Percentiles rank a stretch among this genome's conserved stretches.
phyloP scores from a whole-genome alignment of 2,888 invertebrate species.

The Pseudococcus longispinus region DNA sequence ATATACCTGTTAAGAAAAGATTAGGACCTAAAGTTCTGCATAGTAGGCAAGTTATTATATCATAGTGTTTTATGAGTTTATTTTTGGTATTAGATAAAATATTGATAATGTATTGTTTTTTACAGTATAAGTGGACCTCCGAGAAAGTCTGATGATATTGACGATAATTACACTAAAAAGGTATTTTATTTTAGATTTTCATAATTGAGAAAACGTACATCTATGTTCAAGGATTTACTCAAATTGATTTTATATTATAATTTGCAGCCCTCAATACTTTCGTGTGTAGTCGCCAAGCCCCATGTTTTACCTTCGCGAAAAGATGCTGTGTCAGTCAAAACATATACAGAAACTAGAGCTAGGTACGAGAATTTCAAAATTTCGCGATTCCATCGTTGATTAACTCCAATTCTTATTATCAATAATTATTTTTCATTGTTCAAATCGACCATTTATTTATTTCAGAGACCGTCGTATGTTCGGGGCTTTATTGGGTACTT shows the following conservation, averaged over 20 bases:
- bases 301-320: conserved; percentile 51
- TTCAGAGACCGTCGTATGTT: conserved; percentile 90
- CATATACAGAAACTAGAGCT: conserved; percentile 52
- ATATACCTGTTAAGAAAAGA: conserved; percentile 50
- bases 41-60: conserved; percentile 21
- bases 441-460: neutral
- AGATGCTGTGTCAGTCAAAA: conserved; percentile 52
- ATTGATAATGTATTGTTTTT: neutral
- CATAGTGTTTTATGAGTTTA: neutral
- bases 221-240: neutral
- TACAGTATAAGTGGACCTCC: conserved; percentile 50
- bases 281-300: conserved; percentile 55
- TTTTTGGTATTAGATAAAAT: neutral
- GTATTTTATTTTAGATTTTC: neutral
- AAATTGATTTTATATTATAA: neutral
- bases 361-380: neutral
- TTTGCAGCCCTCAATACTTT: conserved; percentile 41
- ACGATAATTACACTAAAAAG: conserved; percentile 37
- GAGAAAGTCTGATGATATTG: conserved; percentile 8
- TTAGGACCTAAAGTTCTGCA: conserved; percentile 52
- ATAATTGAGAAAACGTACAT: neutral
- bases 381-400: neutral
- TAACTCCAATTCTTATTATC: neutral
- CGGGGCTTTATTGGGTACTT: conserved; percentile 90
- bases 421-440: neutral